These are phyloP conservation scores for Drosophila sordidapex DNA, from an alignment of 2,888 invertebrate species.

Conservation along the genomic window DNA sequence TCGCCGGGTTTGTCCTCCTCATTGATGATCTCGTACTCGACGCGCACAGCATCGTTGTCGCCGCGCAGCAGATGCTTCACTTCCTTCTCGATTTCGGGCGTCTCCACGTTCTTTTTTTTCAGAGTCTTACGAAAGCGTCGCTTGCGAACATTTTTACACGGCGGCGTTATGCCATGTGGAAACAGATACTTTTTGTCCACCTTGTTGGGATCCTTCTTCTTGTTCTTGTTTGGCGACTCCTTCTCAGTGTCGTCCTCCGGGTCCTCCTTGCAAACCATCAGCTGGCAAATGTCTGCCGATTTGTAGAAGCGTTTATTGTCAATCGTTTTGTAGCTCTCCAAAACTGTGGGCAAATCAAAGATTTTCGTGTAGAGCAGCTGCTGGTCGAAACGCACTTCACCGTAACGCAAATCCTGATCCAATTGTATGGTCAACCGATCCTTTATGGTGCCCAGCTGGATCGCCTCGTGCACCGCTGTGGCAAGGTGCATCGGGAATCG, in stretches of 20 bases:
- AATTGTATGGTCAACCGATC: slow-evolving; percentile 94
- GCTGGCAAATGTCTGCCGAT: slow-evolving; percentile 97
- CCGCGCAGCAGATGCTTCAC: slow-evolving; percentile 95
- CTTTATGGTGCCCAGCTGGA: slow-evolving; percentile 92
- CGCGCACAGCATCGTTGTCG: slow-evolving; percentile 96
- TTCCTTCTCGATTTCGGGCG: slow-evolving; percentile 99
- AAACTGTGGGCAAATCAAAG: slow-evolving; percentile 95
- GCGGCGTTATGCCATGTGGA: slow-evolving; percentile 98
- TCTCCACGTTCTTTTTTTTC: slow-evolving; percentile 98
- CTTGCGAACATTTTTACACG: slow-evolving; percentile 97
- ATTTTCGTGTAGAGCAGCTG: slow-evolving; percentile 94
- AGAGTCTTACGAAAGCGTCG: slow-evolving; percentile 96
- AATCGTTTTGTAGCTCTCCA: slow-evolving; percentile 97
- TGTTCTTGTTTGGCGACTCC: slow-evolving; percentile 91
- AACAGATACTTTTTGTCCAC: slow-evolving; percentile 96
- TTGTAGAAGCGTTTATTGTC: slow-evolving; percentile 99
- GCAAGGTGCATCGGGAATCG: slow-evolving; percentile 93
- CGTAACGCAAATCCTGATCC: slow-evolving; percentile 94
- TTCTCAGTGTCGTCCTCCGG: slow-evolving; percentile 91
- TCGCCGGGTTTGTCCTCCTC: slow-evolving; percentile 89
- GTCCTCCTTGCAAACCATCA: slow-evolving; percentile 95
- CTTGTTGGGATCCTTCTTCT: slow-evolving; percentile 91
- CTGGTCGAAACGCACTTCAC: slow-evolving; percentile 95
- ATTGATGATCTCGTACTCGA: slow-evolving; percentile 95
- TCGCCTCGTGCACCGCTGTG: slow-evolving; percentile 89